phyloP scores from a whole-genome alignment of 1,140 invertebrate genomes.

The Lepidurus packardi region DNA sequence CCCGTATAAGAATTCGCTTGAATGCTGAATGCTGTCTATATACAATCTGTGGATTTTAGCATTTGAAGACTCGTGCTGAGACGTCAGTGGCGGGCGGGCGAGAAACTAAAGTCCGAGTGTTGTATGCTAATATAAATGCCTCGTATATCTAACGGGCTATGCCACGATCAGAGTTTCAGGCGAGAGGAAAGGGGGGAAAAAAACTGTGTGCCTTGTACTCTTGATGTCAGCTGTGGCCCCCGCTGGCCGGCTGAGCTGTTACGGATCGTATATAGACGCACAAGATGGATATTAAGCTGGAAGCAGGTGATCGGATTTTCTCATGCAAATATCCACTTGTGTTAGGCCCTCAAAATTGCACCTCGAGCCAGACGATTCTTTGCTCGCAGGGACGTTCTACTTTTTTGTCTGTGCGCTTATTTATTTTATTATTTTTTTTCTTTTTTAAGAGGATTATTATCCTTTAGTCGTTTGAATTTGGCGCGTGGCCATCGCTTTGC shows the following conservation, averaged over 20 bases:
- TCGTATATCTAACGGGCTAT: constrained; percentile 2
- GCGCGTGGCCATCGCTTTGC: neutral
- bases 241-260: neutral
- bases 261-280: neutral
- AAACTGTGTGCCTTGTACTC: neutral
- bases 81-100: neutral
- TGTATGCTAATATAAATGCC: constrained; percentile 15
- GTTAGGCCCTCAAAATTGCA: neutral
- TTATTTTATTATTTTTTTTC: neutral
- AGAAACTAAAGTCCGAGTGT: neutral
- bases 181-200: neutral
- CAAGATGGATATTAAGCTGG: constrained; percentile 3
- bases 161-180: neutral
- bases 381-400: neutral
- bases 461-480: neutral
- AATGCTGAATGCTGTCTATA: neutral
- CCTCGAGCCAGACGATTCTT: neutral
- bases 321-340: neutral
- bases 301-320: constrained; percentile 13
- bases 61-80: neutral
- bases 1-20: no score
- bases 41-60: neutral
- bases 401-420: neutral
- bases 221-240: neutral
- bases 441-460: neutral